Base-by-base conservation (phyloP, 1,140 invertebrate genomes). In the Drosophila ambigua region DNA sequence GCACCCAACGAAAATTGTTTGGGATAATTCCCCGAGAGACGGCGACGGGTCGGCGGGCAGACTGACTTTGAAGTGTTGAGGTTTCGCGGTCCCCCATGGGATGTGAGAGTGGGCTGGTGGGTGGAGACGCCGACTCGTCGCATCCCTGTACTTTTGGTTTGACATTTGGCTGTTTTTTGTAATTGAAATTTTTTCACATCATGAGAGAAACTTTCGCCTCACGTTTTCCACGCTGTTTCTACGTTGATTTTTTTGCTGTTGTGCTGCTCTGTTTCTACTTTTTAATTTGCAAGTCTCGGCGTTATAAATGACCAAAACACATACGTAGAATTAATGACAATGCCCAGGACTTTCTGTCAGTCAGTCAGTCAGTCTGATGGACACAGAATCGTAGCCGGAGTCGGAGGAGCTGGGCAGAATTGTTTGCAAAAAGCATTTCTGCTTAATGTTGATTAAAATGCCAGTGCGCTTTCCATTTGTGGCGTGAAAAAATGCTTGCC, bases 401-500 rank as follows among this genome's bases (percentile, higher is more conserved):
- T 4, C 11, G 35, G 46, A 43, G 41, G 55, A 73, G 51, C 57
- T 44, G 57, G 58, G 41, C 60, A 51, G 83, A 88, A 83, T 60
- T 88, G 83, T 89, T 88, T 79, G 83, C 84, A 83, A 87, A 83
- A 88, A 87, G 71, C 84, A 83, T 88, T 88, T 77, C 79, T 88
- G 83, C 83, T 88, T 88, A 88, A 88, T 88, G 83, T 88, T 88
- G 83, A 88, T 88, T 88, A 88, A 88, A 88, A 88, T 88, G 83
- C 83, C 83, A 88, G 68, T 69, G 79, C 63, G 64, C 72, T 85
- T 82, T 82, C 73, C 73, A 68, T 65, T 77, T 48, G 61, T 72
- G 79, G 80, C 83, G 82, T 88, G 83, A 87, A 87, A 76, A 88
- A 81, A 85, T 88, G 61, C 65, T 45, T 57, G 68, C 61, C 77